A percentile compares a stretch with the other conserved stretches of the same genome.
Evolutionary conservation across 1,140 invertebrate genomes (phyloP).

Genomic region (Euura lappo): DNA sequence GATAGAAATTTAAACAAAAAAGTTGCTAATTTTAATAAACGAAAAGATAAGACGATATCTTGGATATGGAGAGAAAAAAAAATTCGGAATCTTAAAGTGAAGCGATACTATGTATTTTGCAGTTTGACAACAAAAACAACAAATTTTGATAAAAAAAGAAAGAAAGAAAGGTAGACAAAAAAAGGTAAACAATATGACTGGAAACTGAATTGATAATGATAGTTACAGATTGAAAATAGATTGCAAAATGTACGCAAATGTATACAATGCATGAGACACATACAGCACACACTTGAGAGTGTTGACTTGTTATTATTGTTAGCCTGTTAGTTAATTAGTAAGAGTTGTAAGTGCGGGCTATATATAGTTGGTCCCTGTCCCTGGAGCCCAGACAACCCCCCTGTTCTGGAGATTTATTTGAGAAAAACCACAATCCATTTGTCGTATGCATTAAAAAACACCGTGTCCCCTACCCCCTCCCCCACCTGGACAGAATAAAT

Average conservation of each 20-base stretch:
- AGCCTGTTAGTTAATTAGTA: conserved; percentile 65
- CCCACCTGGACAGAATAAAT: conserved; percentile 18
- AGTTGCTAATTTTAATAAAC: too few species aligned
- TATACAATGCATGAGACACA: conserved; percentile 52
- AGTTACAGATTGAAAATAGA: conserved; percentile 53
- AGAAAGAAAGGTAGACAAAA: conserved; percentile 22
- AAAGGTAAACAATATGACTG: conserved; percentile 36
- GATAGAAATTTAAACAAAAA: background rate
- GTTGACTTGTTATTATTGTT: conserved; percentile 64
- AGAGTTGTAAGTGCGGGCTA: conserved; percentile 62
- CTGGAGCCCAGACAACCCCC: conserved; percentile 60
- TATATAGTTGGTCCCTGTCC: conserved; percentile 60
- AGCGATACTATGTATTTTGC: conserved; percentile 14
- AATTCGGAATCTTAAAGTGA: conserved; percentile 7
- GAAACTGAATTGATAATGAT: conserved; percentile 57
- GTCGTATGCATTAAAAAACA: background rate
- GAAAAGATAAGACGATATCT: background rate
- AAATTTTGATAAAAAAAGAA: background rate
- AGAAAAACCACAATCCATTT: conserved; percentile 22
- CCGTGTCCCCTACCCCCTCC: conserved; percentile 7
- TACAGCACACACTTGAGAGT: conserved; percentile 58
- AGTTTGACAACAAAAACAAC: conserved; percentile 17
- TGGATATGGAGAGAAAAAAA: background rate
- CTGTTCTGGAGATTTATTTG: conserved; percentile 59
- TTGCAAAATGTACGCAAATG: conserved; percentile 32